These are phyloP conservation scores for Xestobium rufovillosum DNA, from an alignment of 2,888 invertebrate genomes.

Conservation along the genomic window DNA sequence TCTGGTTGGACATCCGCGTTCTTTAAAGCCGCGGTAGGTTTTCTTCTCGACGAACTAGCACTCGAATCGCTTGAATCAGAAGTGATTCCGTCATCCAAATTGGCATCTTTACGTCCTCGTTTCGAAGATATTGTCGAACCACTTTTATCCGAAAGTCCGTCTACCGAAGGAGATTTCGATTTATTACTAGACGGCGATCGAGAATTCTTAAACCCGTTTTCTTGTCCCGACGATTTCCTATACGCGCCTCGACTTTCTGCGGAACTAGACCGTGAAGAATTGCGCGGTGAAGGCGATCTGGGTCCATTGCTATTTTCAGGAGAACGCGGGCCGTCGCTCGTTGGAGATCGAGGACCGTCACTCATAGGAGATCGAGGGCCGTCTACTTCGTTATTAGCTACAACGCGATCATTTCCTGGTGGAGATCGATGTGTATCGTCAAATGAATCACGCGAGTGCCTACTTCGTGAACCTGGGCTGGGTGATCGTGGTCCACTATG, in stretches of 20 bases:
- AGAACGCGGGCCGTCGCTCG: neutral
- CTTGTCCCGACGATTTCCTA: slow-evolving; percentile 23
- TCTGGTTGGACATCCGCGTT: slow-evolving; percentile 44
- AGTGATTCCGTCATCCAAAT: slow-evolving; percentile 36
- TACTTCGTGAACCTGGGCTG: slow-evolving; percentile 45
- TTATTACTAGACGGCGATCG: slow-evolving; percentile 13
- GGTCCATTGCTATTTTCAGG: slow-evolving; percentile 6
- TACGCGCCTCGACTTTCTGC: slow-evolving; percentile 15
- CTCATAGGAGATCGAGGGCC: neutral
- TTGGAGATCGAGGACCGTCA: neutral
- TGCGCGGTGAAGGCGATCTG: slow-evolving; percentile 26
- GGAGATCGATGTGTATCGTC: slow-evolving; percentile 34
- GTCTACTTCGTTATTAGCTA: neutral
- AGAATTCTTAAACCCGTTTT: slow-evolving; percentile 8
- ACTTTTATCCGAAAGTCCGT: slow-evolving; percentile 9
- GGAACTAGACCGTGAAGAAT: slow-evolving; percentile 26
- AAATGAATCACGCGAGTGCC: slow-evolving; percentile 45
- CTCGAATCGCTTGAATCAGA: slow-evolving; percentile 41
- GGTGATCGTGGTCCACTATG: slow-evolving; percentile 35
- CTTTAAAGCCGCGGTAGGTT: slow-evolving; percentile 32
- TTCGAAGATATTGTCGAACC: slow-evolving; percentile 20
- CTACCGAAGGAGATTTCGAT: slow-evolving; percentile 17
- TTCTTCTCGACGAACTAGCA: slow-evolving; percentile 36
- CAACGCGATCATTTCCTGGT: slow-evolving; percentile 5
- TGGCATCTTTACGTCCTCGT: slow-evolving; percentile 26